Percentiles rank a stretch among this genome's conserved stretches.
phyloP scores from a whole-genome alignment of 2,113 vertebrate species.

The Gobius niger region DNA sequence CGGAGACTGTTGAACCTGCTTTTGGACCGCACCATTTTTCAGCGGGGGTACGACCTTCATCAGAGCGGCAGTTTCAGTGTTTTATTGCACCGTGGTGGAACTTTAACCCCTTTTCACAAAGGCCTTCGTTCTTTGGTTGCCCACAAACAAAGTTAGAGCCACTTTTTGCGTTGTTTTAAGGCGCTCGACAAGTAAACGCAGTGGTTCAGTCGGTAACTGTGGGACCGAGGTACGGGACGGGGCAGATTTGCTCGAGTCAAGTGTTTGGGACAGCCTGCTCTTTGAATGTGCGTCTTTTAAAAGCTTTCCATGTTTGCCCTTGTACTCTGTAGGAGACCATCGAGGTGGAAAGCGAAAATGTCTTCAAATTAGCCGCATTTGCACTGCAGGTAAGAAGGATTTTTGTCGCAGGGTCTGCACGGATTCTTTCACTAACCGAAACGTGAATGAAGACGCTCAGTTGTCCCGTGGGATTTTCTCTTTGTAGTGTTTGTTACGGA shows the following conservation, averaged over 20 bases:
- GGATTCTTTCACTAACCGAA: slow-evolving; percentile 17
- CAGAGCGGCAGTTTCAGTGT: background rate
- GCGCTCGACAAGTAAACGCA: slow-evolving; percentile 2
- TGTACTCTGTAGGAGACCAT: slow-evolving; percentile 82
- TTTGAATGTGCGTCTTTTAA: slow-evolving; percentile 6
- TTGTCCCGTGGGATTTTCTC: slow-evolving; percentile 9
- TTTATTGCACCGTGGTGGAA: background rate
- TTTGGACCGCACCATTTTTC: slow-evolving; percentile 69
- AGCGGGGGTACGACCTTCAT: background rate
- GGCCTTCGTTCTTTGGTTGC: rapidly evolving
- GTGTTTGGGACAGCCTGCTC: slow-evolving; percentile 44
- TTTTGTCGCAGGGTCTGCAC: slow-evolving; percentile 23
- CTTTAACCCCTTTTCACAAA: background rate
- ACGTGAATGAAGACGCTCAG: slow-evolving; percentile 32
- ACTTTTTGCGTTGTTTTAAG: background rate
- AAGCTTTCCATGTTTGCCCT: slow-evolving; percentile 6
- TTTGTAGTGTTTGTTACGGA: slow-evolving; percentile 14
- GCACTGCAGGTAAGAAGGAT: slow-evolving; percentile 88
- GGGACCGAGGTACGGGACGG: slow-evolving; percentile 74
- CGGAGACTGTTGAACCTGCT: slow-evolving; percentile 78
- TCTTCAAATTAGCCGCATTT: slow-evolving; percentile 92
- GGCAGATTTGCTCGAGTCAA: slow-evolving; percentile 55
- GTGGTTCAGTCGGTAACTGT: slow-evolving; percentile 79
- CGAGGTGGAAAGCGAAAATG: slow-evolving; percentile 87
- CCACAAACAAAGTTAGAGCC: background rate